A percentile compares a stretch with the other conserved stretches of the same genome.
These are phyloP conservation scores for Hippocampus comes DNA, from an alignment of 2,113 vertebrate genomes.

Conservation along the genomic window DNA sequence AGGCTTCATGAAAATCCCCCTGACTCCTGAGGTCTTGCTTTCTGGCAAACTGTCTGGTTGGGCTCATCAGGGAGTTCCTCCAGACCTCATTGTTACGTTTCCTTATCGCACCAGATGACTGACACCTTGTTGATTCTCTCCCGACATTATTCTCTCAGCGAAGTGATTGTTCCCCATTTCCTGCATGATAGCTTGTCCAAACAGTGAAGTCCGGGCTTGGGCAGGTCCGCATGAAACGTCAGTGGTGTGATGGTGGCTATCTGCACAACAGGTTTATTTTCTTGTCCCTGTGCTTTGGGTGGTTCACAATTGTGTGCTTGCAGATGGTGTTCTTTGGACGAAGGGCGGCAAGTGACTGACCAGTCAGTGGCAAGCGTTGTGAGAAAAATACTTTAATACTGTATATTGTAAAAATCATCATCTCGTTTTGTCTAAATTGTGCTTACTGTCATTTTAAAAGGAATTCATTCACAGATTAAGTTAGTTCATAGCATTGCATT, in stretches of 20 bases:
- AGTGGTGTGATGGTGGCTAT: constrained; percentile 6
- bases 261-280: constrained; percentile 43
- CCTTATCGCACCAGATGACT: constrained; percentile 59
- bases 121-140: constrained; percentile 66
- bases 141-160: constrained; percentile 54
- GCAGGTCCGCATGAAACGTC: constrained; percentile 32
- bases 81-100: constrained; percentile 63
- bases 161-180: constrained; percentile 55
- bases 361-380: constrained; percentile 16
- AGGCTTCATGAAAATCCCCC: constrained; percentile 7
- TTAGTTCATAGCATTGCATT: neutral
- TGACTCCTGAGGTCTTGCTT: constrained; percentile 25
- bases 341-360: constrained; percentile 8
- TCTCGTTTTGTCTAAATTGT: too few species aligned
- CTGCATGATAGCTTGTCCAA: constrained; percentile 50
- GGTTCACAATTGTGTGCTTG: constrained; percentile 28
- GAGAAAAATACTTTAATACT: neutral
- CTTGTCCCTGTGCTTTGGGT: constrained; percentile 27
- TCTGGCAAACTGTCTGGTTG: constrained; percentile 36
- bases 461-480: neutral
- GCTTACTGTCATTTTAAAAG: neutral
- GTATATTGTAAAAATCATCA: too few species aligned
- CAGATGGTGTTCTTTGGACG: constrained; percentile 23
- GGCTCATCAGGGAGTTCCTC: constrained; percentile 52
- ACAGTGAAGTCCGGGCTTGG: constrained; percentile 42